Evolutionary conservation across 2,888 invertebrate species (phyloP), one percentile per base, ranked within the genome.

Genomic region (Platycheirus rosarum): DNA sequence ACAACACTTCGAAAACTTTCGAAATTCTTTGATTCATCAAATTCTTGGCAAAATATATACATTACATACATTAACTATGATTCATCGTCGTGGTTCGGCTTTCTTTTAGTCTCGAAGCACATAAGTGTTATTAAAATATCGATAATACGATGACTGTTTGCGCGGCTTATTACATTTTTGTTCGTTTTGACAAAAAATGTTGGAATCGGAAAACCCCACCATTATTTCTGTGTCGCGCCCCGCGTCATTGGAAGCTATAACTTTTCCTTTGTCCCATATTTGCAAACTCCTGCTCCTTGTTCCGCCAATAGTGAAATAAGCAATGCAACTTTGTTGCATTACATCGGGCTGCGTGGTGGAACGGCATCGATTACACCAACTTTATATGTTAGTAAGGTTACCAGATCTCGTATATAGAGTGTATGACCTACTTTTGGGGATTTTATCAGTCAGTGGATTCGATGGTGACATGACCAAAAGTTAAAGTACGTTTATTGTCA

Each of bases 361-460:
- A 23, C 6, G 2, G 23, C 23, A 23, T 23, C 23, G 23, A 23
- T 65, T 46, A 46, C 46, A 18, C 20, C 18, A 46, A 20, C 20
- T 18, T 11, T 46, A 44, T 18, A 44, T 57, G 14, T 14, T n/a
- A 42, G 40, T 26, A 44, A 26, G 26, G 42, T 14, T 42, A n/a
- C 20, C 51, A 14, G 29, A 32, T 13, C 18, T 53, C 53, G 9
- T 73, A 44, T 73, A 55, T 63, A 63, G 71, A 51, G 23, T 49
- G 18, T 40, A 8, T 57, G 73, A 37, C 73, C 73, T 55, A 74
- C 73, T 65, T 74, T 13, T 48, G 73, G 53, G 48, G 23, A 46
- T 55, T 69, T 74, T 74, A 74, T 74, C 73, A 74, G 48, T 65
- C 63, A 7, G 26, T 35, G 3, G 6, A 40, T 40, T 8, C 29